A percentile compares a stretch with the other conserved stretches of the same genome.
phyloP scores from a whole-genome alignment of 2,797 vertebrate genomes.

The Cossypha dichroa region DNA sequence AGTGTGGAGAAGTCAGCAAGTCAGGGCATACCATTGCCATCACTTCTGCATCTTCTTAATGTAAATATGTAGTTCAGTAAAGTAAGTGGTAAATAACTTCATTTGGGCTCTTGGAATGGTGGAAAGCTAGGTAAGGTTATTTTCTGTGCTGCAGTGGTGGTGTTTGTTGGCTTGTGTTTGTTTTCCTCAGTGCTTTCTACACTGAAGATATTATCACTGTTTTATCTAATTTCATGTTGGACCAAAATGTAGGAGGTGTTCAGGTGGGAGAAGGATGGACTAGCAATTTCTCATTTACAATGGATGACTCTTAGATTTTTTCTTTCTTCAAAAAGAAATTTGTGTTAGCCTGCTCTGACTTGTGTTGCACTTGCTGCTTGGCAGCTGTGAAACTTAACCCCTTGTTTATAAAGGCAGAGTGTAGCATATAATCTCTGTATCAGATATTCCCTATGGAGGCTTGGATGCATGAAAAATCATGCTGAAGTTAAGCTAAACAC shows the following conservation, averaged over 20 bases:
- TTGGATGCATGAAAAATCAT: background rate
- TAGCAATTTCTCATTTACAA: background rate
- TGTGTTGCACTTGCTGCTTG: background rate
- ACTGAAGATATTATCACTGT: background rate
- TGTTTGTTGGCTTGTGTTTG: background rate
- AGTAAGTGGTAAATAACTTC: background rate
- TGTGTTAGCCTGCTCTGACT: background rate
- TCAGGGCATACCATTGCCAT: background rate
- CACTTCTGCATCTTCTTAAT: background rate
- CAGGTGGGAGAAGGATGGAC: background rate
- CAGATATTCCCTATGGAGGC: background rate
- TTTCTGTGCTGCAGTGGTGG: background rate
- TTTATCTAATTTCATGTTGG: background rate
- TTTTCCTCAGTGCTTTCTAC: background rate
- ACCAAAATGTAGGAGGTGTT: background rate
- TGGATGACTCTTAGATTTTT: background rate
- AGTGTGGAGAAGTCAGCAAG: background rate
- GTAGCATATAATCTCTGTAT: background rate
- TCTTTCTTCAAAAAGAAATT: background rate
- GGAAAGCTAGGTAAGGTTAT: background rate
- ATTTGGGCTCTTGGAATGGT: background rate
- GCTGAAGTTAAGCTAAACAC: background rate
- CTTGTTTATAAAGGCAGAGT: background rate
- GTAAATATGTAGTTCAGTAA: background rate
- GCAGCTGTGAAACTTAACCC: background rate